Evolutionary conservation across 2,888 invertebrate species (phyloP), one percentile per base, ranked within the genome.

Genomic region (Noctua janthina): DNA sequence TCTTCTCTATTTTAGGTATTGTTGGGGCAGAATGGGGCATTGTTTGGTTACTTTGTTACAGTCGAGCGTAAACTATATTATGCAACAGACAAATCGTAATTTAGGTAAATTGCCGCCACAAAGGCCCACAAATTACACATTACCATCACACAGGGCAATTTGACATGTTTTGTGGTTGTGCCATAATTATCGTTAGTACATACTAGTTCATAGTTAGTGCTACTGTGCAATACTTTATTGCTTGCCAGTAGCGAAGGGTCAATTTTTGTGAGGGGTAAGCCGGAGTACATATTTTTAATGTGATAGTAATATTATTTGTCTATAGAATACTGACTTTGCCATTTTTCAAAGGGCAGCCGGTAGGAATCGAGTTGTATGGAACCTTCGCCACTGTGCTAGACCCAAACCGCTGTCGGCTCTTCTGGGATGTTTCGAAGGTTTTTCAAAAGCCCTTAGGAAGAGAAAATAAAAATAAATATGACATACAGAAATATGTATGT

Each of bases 21-120:
- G 46, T 56, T 56, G 15, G 2, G 39, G 0, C n/a, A 8, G 68
- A 68, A 68, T 68, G 46, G 49, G 2, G 11, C 39, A 83, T n/a
- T 83, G 39, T 81, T 46, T 13, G 39, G 5, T 7, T 49, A 46
- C 46, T 39, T 81, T 56, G 69, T 56, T 20, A 64, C 43, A 56
- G 64, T 64, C 69, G 70, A 78, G 20, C 20, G 49, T 49, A 70
- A 81, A 81, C 64, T 66, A 15, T 78, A 51, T 84, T 79, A 46
- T 39, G 79, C 29, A 82, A 82, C 23, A 62, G 46, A 29, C 68
- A 62, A 84, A 79, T 68, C 68, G 70, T 70, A 51, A 70, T 82
- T 69, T 73, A 69, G 73, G 43, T 35, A 64, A 85, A 80, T 66
- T 56, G 49, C 56, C n/a, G n/a, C 56, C 69, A 66, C 62, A 72